These are phyloP conservation scores for Lithophane ornitopus DNA, from an alignment of 2,888 invertebrate species.

Conservation along the genomic window DNA sequence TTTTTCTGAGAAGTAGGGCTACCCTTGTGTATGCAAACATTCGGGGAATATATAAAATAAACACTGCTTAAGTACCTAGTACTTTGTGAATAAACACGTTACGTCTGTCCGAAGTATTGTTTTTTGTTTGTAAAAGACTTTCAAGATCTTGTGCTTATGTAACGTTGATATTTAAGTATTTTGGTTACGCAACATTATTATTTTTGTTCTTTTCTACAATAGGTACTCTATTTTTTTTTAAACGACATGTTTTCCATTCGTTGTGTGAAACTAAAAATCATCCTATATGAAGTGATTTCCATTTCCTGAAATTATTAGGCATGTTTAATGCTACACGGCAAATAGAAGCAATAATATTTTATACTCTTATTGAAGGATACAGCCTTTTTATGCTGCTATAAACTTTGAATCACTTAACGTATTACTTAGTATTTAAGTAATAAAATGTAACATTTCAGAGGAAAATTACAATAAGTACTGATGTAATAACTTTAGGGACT, in stretches of 20 bases:
- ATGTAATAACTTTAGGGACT: slow-evolving; percentile 48
- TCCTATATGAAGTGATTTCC: background rate
- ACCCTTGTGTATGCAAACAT: slow-evolving; percentile 21
- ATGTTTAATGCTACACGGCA: background rate
- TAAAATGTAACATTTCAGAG: slow-evolving; percentile 47
- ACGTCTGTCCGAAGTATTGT: slow-evolving; percentile 7
- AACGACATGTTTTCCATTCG: background rate
- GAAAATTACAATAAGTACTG: slow-evolving; percentile 25
- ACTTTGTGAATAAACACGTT: slow-evolving; percentile 41
- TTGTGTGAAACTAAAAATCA: background rate
- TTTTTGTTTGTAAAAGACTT: slow-evolving; percentile 5
- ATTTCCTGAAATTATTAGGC: slow-evolving; percentile 17
- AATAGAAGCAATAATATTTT: slow-evolving; percentile 39
- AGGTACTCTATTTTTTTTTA: background rate
- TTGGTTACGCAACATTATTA: background rate
- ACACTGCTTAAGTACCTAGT: slow-evolving; percentile 19
- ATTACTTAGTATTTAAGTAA: slow-evolving; percentile 41
- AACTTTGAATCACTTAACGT: slow-evolving; percentile 55
- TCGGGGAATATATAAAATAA: slow-evolving; percentile 31
- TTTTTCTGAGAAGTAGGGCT: slow-evolving; percentile 16
- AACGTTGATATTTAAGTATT: background rate
- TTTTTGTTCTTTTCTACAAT: background rate
- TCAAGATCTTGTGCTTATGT: background rate
- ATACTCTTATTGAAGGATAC: slow-evolving; percentile 18
- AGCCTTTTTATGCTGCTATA: slow-evolving; percentile 36